Base-by-base conservation (phyloP, 2,888 invertebrate genomes). In the Ophion obscuratus region DNA sequence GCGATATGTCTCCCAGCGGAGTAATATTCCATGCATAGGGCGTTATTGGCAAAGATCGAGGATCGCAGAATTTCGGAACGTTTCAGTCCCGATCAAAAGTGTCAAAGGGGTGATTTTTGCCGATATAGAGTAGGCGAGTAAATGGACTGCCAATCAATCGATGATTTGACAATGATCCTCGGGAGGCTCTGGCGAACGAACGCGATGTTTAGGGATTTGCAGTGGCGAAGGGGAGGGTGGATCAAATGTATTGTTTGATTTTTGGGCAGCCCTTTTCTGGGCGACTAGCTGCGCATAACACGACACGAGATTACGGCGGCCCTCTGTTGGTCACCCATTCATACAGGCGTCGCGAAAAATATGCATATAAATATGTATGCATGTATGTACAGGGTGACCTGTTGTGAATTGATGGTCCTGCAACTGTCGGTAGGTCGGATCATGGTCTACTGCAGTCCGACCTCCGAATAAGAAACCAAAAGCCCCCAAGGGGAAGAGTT, bases 121-220 rank as follows among this genome's bases (percentile, higher is more conserved):
- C 20, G 66, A 27, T n/a, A 31, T 5, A 64, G n/a, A 17, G 62
- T 70, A 66, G 74, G 70, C 68, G 74, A 70, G 40, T 61, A 74
- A 80, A 79, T 78, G 20, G 17, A 73, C 62, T 59, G 77, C 24
- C 76, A 27, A 82, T 81, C 36, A 53, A 76, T 76, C 82, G 75
- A 82, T 76, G 67, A 85, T 85, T 71, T 78, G 47, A 20, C 79
- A 61, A 67, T 85, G 47, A 82, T 79, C 57, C 64, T 61, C 61
- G 27, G 27, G 53, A 24, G n/a, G 11, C n/a, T 53, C 76, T 61
- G 20, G 11, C 40, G 1, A 17, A 40, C n/a, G 31, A 27, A 57
- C 20, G 31, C 20, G 36, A 57, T 64, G 53, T 31, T 76, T 75
- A 71, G 64, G 82, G 66, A 61, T 40, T 75, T 53, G 4, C 9